Evolutionary conservation across 2,113 vertebrate species (phyloP).

Genomic region (Thymallus thymallus): DNA sequence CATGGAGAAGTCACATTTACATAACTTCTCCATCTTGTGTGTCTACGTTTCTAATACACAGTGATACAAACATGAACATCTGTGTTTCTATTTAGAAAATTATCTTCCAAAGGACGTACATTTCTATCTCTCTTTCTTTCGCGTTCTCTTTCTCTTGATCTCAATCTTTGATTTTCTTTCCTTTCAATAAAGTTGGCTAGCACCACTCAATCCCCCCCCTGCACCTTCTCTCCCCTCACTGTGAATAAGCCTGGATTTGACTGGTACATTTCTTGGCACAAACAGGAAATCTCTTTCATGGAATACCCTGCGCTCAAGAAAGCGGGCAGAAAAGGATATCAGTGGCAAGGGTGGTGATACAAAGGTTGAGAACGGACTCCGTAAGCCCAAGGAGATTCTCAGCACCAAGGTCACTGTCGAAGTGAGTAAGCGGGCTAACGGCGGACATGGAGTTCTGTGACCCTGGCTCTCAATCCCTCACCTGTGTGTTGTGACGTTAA

Average conservation of each 20-base stretch:
- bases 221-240: slow-evolving; percentile 21
- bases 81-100: not conserved
- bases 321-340: slow-evolving; percentile 90
- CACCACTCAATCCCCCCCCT: slow-evolving; percentile 42
- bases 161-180: not conserved
- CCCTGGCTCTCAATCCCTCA: slow-evolving; percentile 39
- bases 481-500: slow-evolving; percentile 3
- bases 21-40: not conserved
- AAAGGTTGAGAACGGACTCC: slow-evolving; percentile 81
- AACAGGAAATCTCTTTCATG: slow-evolving; percentile 99
- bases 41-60: not conserved
- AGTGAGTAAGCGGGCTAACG: slow-evolving; percentile 87
- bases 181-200: slow-evolving; percentile 52
- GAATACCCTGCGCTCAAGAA: slow-evolving; percentile 98
- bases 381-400: slow-evolving; percentile 93
- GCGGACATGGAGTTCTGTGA: slow-evolving; percentile 38
- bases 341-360: slow-evolving; percentile 82
- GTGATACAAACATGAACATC: not conserved
- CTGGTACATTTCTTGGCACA: slow-evolving; percentile 84
- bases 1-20: not conserved
- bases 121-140: not conserved
- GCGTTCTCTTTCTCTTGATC: not conserved
- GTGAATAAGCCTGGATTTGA: slow-evolving; percentile 55
- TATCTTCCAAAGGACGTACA: not conserved
- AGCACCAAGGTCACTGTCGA: slow-evolving; percentile 89